Evolutionary conservation across 1,140 invertebrate genomes (phyloP).

Genomic region (Drosophila biarmipes): DNA sequence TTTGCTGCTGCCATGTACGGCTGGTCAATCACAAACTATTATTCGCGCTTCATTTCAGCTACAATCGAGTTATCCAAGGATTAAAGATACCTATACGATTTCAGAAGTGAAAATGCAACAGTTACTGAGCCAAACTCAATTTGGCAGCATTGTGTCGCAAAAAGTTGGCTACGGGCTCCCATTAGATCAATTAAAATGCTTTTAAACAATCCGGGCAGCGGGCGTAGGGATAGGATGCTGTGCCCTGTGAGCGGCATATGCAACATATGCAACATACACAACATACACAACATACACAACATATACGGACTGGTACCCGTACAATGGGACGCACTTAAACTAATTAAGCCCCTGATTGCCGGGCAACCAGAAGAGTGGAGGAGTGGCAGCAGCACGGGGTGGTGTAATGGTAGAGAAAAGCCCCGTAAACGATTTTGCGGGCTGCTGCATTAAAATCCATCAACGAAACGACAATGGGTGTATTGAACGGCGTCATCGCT

Average conservation of each 20-base stretch:
- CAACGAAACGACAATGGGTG: slow-evolving; percentile 21
- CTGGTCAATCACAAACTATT: background rate
- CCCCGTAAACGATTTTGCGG: slow-evolving; percentile 37
- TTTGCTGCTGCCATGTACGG: too few relatives aligned
- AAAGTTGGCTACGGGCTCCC: slow-evolving; percentile 20
- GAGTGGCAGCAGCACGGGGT: slow-evolving; percentile 1
- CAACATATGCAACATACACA: background rate
- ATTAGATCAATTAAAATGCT: slow-evolving; percentile 43
- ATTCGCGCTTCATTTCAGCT: background rate
- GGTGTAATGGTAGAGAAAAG: slow-evolving; percentile 25
- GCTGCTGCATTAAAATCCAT: slow-evolving; percentile 43
- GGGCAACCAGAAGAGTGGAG: slow-evolving; percentile 24
- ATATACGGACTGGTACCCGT: slow-evolving; percentile 12
- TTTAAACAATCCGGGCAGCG: slow-evolving; percentile 20
- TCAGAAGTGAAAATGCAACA: background rate
- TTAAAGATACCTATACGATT: background rate
- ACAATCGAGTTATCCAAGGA: background rate
- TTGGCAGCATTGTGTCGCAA: slow-evolving; percentile 2
- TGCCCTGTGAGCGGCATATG: too few relatives aligned
- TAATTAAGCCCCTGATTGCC: slow-evolving; percentile 43
- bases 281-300: background rate
- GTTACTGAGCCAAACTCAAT: slow-evolving; percentile 25
- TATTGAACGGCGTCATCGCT: slow-evolving; percentile 13
- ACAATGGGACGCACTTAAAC: slow-evolving; percentile 40
- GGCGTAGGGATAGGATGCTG: background rate